Percentiles rank a stretch among this genome's conserved stretches.
Evolutionary conservation across 2,888 invertebrate species (phyloP).

Genomic region (Bibio marci): DNA sequence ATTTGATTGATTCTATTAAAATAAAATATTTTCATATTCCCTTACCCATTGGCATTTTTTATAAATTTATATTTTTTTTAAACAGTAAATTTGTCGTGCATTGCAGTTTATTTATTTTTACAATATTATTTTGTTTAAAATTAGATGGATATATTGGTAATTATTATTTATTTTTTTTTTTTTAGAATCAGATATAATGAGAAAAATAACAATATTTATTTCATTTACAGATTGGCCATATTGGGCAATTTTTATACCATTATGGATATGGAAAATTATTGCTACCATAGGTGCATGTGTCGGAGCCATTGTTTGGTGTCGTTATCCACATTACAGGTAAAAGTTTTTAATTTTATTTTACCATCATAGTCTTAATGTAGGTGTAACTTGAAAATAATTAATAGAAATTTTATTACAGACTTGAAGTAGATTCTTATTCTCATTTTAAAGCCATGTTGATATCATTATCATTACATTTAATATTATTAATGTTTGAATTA

Average conservation of each 20-base stretch:
- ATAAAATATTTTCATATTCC: not conserved
- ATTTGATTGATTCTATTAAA: too few relatives aligned
- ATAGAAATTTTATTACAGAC: slow-evolving; percentile 34
- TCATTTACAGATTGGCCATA: slow-evolving; percentile 62
- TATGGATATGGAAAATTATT: slow-evolving; percentile 93
- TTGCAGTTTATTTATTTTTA: slow-evolving; percentile 80
- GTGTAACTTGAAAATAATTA: not conserved
- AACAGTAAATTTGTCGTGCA: slow-evolving; percentile 96
- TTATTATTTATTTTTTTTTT: slow-evolving; percentile 1
- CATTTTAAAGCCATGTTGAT: slow-evolving; percentile 98
- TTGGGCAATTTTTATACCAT: slow-evolving; percentile 90
- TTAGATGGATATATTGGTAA: slow-evolving; percentile 61
- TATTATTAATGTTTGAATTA: slow-evolving; percentile 90
- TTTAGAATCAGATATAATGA: not conserved
- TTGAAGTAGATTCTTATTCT: slow-evolving; percentile 90
- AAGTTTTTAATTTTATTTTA: too few relatives aligned
- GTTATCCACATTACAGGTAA: slow-evolving; percentile 86
- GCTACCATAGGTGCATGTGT: slow-evolving; percentile 80
- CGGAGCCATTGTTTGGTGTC: slow-evolving; percentile 92
- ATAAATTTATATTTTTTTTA: slow-evolving; percentile 22
- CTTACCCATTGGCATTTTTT: slow-evolving; percentile 1
- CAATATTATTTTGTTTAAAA: slow-evolving; percentile 74
- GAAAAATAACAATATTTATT: not conserved
- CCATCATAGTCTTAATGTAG: not conserved
- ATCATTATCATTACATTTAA: slow-evolving; percentile 82